phyloP scores from a whole-genome alignment of 2,888 invertebrate species.

The Agrochola lota region DNA sequence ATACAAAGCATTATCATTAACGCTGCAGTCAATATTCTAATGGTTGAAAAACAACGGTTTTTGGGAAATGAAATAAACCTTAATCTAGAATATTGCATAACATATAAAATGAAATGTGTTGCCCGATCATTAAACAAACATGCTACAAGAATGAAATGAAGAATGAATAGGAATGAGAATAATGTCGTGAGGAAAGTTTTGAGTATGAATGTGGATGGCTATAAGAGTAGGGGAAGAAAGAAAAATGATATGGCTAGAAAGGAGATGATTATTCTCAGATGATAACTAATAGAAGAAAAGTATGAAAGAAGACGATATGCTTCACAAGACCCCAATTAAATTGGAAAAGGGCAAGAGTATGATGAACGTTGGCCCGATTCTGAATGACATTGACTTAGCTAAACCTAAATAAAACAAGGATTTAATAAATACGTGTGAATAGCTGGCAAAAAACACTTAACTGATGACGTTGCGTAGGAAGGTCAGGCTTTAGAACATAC shows the following conservation, averaged over 20 bases:
- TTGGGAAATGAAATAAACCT: background rate
- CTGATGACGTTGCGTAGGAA: background rate
- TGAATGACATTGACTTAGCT: background rate
- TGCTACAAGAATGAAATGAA: background rate
- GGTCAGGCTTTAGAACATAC: background rate
- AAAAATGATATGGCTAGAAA: no score
- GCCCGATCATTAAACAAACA: background rate
- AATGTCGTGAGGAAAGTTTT: background rate
- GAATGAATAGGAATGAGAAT: background rate
- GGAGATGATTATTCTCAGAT: no score
- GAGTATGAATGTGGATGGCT: background rate
- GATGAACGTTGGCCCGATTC: background rate
- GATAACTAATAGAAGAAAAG: background rate
- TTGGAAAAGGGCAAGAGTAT: no score
- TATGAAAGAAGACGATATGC: background rate
- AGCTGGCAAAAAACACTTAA: background rate
- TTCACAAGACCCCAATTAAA: background rate
- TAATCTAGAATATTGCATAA: background rate
- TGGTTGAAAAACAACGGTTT: background rate
- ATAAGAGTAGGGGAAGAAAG: background rate
- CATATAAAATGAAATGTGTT: background rate
- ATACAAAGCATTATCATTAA: constrained; percentile 22
- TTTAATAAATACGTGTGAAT: background rate
- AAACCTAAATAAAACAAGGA: background rate
- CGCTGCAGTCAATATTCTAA: background rate